Percentiles rank a stretch among this genome's conserved stretches.
Evolutionary conservation across 1,140 invertebrate species (phyloP).

Genomic region (Mamestra configurata): DNA sequence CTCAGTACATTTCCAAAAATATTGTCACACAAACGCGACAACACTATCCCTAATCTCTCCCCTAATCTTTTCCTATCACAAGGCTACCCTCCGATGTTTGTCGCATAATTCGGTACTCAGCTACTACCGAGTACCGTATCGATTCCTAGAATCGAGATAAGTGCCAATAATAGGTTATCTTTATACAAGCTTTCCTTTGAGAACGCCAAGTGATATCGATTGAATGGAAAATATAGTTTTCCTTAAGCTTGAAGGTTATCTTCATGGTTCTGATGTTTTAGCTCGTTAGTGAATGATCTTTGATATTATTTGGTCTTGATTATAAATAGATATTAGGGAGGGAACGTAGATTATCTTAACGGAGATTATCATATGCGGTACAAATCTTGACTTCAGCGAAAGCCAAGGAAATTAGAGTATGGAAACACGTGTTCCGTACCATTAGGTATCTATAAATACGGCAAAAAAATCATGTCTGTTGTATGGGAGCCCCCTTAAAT

Average conservation of each 20-base stretch:
- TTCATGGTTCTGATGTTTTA: neutral
- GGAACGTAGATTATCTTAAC: no score
- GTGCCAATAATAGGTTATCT: constrained; percentile 30
- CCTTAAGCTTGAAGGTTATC: neutral
- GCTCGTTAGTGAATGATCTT: neutral
- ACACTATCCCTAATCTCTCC: constrained; percentile 6
- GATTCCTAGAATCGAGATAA: constrained; percentile 29
- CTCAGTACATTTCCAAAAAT: no score
- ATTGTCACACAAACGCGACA: neutral
- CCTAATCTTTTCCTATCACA: constrained; percentile 10
- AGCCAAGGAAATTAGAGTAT: no score
- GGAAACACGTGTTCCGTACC: no score
- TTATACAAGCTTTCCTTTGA: neutral
- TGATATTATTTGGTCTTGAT: neutral
- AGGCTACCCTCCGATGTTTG: constrained; percentile 22
- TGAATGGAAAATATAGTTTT: neutral
- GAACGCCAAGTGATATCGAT: neutral
- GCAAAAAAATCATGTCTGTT: no score
- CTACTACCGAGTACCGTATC: constrained; percentile 16
- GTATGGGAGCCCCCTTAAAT: no score
- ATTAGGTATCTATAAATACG: no score
- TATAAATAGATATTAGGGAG: no score
- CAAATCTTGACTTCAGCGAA: no score
- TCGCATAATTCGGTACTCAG: constrained; percentile 30
- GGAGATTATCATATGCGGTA: no score